Base-by-base conservation (phyloP, 2,113 vertebrate genomes). In the Raja brachyura region DNA sequence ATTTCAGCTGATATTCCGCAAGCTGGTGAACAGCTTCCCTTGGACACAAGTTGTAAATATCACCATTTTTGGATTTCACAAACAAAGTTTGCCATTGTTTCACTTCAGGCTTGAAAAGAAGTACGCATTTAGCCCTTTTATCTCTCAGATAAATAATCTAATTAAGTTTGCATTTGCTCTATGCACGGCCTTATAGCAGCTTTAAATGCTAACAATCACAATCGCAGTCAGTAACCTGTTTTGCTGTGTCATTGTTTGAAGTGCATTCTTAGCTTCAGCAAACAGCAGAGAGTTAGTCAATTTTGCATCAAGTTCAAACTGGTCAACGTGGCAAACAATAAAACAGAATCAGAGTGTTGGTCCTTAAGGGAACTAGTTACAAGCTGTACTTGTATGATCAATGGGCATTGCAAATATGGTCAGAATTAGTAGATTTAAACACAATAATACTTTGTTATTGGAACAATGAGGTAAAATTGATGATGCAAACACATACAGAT, bases 1-100 rank as follows among this genome's bases (percentile, higher is more conserved):
- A 93, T 94, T 93, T 77, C 56, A 95, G 93, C 93, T 81, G 94
- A 94, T 94, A 93, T 77, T 93, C 93, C 94, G 0, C 7, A 94
- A 93, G 93, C 93, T 83, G 85, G 93, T 93, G 94, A 93, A 77
- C 85, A 94, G 4, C 63, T 68, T 93, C 93, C 93, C 83, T 93
- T 93, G 93, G 94, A 93, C 70, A 90, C 93, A 93, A 93, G 59
- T 22, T 77, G 68, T 83, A 79, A 93, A 83, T 94, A 94, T 93
- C 79, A 85, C 28, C 54, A 66, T 63, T 25, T 94, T 93, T 93
- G 93, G 77, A 94, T 76, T 94, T 93, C 54, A 94, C 94, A 93
- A 94, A 93, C 94, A 93, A 93, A 93, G 28, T 93, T 90, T 48
- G 93, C 61, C 93, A 94, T 79, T 93, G 94, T 94, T 94, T 93